phyloP scores from a whole-genome alignment of 2,797 vertebrate genomes.

The Paramormyrops hopkinsi region DNA sequence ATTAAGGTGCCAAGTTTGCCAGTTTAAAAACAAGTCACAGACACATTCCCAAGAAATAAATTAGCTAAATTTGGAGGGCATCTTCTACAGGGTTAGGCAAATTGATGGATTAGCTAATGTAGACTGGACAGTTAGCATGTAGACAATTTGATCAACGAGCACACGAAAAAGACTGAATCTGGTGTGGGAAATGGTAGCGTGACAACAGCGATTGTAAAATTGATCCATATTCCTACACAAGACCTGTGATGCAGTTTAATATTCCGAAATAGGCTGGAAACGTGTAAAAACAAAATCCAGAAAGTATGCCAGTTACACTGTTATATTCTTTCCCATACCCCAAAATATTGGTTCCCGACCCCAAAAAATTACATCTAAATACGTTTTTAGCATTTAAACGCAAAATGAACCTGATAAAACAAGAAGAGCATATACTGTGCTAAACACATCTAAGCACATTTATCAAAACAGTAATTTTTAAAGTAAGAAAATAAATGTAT shows the following conservation, averaged over 20 bases:
- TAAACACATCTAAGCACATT: no score
- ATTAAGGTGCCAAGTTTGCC: background rate
- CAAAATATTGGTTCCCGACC: background rate
- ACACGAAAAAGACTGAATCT: background rate
- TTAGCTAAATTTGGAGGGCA: slow-evolving; percentile 11
- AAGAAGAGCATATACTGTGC: no score
- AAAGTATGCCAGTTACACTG: background rate
- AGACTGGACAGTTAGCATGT: background rate
- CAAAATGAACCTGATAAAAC: no score
- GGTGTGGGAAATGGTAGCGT: background rate
- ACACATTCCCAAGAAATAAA: slow-evolving; percentile 8
- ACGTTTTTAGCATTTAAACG: no score
- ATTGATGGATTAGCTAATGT: background rate
- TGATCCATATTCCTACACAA: background rate
- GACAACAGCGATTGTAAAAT: background rate
- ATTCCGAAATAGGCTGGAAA: background rate
- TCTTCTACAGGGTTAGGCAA: slow-evolving; percentile 2
- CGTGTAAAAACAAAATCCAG: background rate
- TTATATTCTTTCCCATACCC: background rate
- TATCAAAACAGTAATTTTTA: no score
- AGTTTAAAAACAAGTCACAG: slow-evolving; percentile 15
- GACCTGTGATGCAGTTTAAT: background rate
- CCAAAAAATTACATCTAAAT: no score
- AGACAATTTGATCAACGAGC: background rate
- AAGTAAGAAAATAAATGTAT: no score